Base-by-base conservation (phyloP, 2,888 invertebrate species). In the Tipula lateralis region DNA sequence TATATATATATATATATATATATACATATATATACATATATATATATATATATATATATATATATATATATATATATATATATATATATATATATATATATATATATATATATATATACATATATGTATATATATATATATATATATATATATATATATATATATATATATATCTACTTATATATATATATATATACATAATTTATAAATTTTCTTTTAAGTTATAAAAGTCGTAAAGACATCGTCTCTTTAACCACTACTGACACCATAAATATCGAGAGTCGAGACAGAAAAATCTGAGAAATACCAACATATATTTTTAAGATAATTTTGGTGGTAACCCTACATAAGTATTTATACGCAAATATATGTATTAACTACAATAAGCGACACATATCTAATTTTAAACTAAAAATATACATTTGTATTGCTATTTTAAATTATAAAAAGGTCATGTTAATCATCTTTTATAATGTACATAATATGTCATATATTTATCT, bases 1-100 rank as follows among this genome's bases (percentile, higher is more conserved):
- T 50, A 50, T 50, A 50, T 50, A 50, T 50, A 50, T 50, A 50
- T 50, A 50, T 50, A 50, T 50, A 50, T 50, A 50, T 50, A 50
- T 50, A 50, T 50, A 50, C 16, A 50, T 50, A 50, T 50, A 50
- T 50, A 50, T 50, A 50, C 12, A 50, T 50, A 50, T 50, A 50
- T 50, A 16, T 50, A 50, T 50, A 50, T 50, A 50, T 50, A 50
- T 50, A 50, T 50, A 50, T 50, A 50, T 50, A 50, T 50, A 5
- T 50, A 50, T 50, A 50, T 50, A 50, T 5, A 50, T 50, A 50
- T 50, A 50, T 50, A 50, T 5, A 50, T 50, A 50, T 50, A 50
- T 50, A 50, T 50, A 50, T 50, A 50, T 50, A 50, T 5, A 50
- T 50, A 50, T 50, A 50, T 50, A 50, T 50, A 50, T 50, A 50